phyloP scores from a whole-genome alignment of 2,888 invertebrate genomes.

The Drepanosiphum platanoidis region DNA sequence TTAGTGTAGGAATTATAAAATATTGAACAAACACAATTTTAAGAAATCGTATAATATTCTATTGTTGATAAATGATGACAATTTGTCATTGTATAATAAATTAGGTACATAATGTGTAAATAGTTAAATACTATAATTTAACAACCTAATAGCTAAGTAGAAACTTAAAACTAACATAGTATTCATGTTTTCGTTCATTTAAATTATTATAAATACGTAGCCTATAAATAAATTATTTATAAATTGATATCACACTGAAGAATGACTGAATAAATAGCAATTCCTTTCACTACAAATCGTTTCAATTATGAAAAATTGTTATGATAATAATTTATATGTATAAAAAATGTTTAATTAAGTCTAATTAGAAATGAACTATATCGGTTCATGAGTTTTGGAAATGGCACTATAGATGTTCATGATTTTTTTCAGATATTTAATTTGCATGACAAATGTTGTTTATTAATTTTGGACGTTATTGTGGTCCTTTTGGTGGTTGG shows the following conservation, averaged over 20 bases:
- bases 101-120: slow-evolving; percentile 60
- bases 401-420: slow-evolving; percentile 52
- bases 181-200: slow-evolving; percentile 52
- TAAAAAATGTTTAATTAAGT: slow-evolving; percentile 34
- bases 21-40: slow-evolving; percentile 38
- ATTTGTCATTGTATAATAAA: slow-evolving; percentile 56
- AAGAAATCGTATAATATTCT: slow-evolving; percentile 59
- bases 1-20: slow-evolving; percentile 5
- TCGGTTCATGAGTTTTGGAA: slow-evolving; percentile 6
- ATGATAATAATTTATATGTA: slow-evolving; percentile 30
- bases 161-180: slow-evolving; percentile 59
- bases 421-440: slow-evolving; percentile 17
- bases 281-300: slow-evolving; percentile 52
- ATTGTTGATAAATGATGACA: slow-evolving; percentile 53
- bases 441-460: slow-evolving; percentile 51
- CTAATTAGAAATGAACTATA: slow-evolving; percentile 40
- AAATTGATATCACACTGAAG: slow-evolving; percentile 61
- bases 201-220: slow-evolving; percentile 58
- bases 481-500: slow-evolving; percentile 43
- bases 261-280: slow-evolving; percentile 62
- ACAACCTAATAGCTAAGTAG: slow-evolving; percentile 59
- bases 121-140: slow-evolving; percentile 58
- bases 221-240: slow-evolving; percentile 59
- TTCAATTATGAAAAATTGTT: slow-evolving; percentile 38
- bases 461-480: slow-evolving; percentile 45